Percentiles rank a stretch among this genome's conserved stretches.
Conservation (phyloP, 2,797 vertebrate genomes). For the Ptychadena robeensis region DNA sequence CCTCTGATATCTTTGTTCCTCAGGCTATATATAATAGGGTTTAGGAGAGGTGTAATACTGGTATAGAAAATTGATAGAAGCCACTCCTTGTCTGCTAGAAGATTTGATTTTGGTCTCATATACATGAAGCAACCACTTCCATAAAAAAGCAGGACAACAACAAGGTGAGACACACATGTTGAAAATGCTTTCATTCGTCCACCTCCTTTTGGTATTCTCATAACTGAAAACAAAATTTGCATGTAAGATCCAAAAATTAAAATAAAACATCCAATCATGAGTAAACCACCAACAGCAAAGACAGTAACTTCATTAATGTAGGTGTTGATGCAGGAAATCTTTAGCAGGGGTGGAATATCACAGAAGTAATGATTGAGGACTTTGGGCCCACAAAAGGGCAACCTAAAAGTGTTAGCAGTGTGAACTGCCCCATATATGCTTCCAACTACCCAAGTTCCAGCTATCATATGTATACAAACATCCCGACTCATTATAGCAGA, state of each 20-base stretch:
- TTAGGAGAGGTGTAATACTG: conserved; percentile 48
- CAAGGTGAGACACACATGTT: conserved; percentile 49
- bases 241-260: conserved; percentile 51
- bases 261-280: conserved; percentile 51
- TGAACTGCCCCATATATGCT: conserved; percentile 47
- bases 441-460: conserved; percentile 40
- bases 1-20: conserved; percentile 49
- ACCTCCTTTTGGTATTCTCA: conserved; percentile 27
- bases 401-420: conserved; percentile 39
- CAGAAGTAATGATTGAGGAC: conserved; percentile 56
- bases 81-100: conserved; percentile 33
- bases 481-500: conserved; percentile 35
- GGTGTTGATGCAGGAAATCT: conserved; percentile 51
- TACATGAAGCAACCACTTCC: conserved; percentile 56
- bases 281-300: conserved; percentile 45
- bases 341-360: conserved; percentile 53
- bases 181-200: conserved; percentile 32
- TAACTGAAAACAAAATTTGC: conserved; percentile 32
- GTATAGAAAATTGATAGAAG: conserved; percentile 46
- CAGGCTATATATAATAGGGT: conserved; percentile 53
- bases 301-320: conserved; percentile 33
- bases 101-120: conserved; percentile 41
- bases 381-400: conserved; percentile 45
- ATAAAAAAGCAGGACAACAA: conserved; percentile 48
- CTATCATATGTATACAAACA: conserved; percentile 22